Evolutionary conservation across 1,140 invertebrate species (phyloP).

Genomic region (Drosophila cardini): DNA sequence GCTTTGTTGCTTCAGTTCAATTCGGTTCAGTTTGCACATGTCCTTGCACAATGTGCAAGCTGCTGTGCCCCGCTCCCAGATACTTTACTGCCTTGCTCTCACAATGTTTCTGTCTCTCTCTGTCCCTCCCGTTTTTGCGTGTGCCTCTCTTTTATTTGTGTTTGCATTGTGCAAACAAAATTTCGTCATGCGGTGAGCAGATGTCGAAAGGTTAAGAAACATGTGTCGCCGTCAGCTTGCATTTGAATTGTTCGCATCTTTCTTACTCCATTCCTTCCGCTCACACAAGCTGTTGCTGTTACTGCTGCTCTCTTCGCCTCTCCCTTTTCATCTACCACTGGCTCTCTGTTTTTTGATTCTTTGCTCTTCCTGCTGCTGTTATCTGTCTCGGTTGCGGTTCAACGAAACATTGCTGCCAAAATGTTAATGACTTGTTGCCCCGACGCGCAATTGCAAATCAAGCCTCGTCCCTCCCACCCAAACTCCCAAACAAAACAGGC

Average conservation of each 20-base stretch:
- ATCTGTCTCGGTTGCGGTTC: slow-evolving; percentile 35
- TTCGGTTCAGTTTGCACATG: slow-evolving; percentile 28
- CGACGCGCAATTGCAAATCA: slow-evolving; percentile 40
- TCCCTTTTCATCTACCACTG: no score
- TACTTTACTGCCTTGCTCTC: not conserved
- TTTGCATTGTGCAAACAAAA: slow-evolving; percentile 33
- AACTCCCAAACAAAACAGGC: slow-evolving; percentile 28
- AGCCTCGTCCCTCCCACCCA: no score
- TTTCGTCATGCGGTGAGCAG: slow-evolving; percentile 45
- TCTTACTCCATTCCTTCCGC: not conserved
- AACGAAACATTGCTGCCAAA: slow-evolving; percentile 48
- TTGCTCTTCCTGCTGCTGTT: slow-evolving; percentile 8
- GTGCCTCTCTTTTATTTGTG: not conserved
- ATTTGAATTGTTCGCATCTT: slow-evolving; percentile 5
- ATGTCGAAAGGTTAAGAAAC: slow-evolving; percentile 42
- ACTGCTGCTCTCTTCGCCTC: no score
- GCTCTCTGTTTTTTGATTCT: not conserved
- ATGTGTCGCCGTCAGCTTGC: slow-evolving; percentile 42
- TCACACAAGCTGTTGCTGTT: not conserved
- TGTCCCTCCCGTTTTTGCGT: not conserved
- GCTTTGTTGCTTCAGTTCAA: not conserved
- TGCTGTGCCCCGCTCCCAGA: not conserved
- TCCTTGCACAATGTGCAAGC: slow-evolving; percentile 47
- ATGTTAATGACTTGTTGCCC: slow-evolving; percentile 48
- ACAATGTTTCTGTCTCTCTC: not conserved